phyloP scores from a whole-genome alignment of 2,888 invertebrate genomes.

The Callimorpha dominula region DNA sequence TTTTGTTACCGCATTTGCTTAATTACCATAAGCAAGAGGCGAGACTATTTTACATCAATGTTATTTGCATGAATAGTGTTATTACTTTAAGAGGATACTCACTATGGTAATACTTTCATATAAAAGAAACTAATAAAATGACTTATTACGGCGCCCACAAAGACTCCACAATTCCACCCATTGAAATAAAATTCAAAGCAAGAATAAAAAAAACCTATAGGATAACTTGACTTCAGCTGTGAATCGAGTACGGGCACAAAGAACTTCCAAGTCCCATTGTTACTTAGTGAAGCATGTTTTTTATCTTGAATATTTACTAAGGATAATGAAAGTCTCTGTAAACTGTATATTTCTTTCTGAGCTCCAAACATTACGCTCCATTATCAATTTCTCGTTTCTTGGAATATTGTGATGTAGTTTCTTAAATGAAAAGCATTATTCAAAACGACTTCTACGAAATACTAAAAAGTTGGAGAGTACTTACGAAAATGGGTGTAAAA shows the following conservation, averaged over 20 bases:
- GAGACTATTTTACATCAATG: no score
- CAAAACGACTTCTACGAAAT: not conserved
- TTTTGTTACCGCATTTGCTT: no score
- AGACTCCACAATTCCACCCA: conserved; percentile 24
- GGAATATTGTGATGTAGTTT: conserved; percentile 13
- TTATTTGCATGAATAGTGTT: no score
- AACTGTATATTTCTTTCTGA: conserved; percentile 31
- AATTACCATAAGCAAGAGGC: no score
- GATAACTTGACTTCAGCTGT: conserved; percentile 42
- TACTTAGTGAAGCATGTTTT: conserved; percentile 47
- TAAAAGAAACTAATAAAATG: conserved; percentile 14
- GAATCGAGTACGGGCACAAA: conserved; percentile 40
- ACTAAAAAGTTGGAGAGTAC: not conserved
- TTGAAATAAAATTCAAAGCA: conserved; percentile 38
- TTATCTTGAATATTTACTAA: conserved; percentile 48
- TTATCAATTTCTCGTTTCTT: conserved; percentile 29
- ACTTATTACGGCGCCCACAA: conserved; percentile 25
- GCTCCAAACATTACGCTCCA: conserved; percentile 24
- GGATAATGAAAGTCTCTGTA: conserved; percentile 42
- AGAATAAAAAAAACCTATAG: conserved; percentile 42
- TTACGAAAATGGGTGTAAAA: not conserved
- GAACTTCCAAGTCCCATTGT: conserved; percentile 42
- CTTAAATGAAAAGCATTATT: conserved; percentile 4
- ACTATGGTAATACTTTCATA: not conserved
- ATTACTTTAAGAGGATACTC: no score